phyloP scores from a whole-genome alignment of 2,797 vertebrate species.

The Semaprochilodus insignis region DNA sequence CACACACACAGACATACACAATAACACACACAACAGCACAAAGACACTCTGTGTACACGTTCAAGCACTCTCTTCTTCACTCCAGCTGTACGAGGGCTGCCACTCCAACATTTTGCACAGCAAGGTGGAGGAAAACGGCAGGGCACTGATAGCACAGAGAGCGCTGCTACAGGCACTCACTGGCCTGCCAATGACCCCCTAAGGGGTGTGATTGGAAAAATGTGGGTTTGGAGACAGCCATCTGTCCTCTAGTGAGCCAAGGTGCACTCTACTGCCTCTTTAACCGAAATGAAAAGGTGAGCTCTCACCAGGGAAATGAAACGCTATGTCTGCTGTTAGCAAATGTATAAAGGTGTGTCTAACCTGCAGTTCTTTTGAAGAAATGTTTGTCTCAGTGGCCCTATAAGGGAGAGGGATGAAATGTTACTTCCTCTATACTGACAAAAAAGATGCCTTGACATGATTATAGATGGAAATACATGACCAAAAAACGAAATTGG shows the following conservation, averaged over 20 bases:
- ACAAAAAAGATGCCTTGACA: no score
- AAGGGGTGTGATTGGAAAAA: background rate
- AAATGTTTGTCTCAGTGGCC: background rate
- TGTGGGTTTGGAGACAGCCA: background rate
- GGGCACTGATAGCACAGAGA: background rate
- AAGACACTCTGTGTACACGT: constrained; percentile 17
- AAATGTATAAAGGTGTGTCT: background rate
- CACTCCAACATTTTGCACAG: background rate
- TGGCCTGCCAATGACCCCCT: no score
- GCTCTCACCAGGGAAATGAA: background rate
- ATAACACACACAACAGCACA: background rate
- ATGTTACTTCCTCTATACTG: no score
- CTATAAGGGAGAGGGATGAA: background rate
- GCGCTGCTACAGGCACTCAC: background rate
- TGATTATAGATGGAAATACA: no score
- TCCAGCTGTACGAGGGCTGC: constrained; percentile 1
- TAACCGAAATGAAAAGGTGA: background rate
- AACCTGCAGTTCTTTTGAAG: background rate
- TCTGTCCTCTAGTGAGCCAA: background rate
- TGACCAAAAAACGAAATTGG: no score
- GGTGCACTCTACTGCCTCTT: background rate
- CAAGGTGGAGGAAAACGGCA: background rate
- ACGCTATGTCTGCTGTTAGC: background rate
- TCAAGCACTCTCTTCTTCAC: background rate
- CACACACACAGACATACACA: constrained; percentile 7